These are phyloP conservation scores for Batillaria attramentaria DNA, from an alignment of 1,140 invertebrate genomes.

Conservation along the genomic window DNA sequence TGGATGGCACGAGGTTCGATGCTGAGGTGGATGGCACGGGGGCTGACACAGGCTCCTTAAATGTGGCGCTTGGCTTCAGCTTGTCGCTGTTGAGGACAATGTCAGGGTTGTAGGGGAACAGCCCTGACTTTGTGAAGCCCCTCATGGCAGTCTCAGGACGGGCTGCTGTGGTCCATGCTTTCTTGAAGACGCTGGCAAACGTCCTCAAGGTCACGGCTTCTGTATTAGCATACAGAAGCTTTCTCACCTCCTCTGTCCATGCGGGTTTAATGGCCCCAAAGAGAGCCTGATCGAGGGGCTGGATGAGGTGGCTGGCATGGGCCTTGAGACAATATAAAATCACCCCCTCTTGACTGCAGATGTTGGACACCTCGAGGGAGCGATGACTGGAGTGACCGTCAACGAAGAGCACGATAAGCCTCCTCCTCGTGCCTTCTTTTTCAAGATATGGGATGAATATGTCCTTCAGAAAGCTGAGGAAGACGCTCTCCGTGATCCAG, in stretches of 20 bases:
- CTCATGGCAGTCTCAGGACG: not conserved
- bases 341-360: not conserved
- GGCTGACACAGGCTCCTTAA: too few relatives aligned
- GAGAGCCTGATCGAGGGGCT: constrained; percentile 8
- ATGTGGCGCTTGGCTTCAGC: constrained; percentile 8
- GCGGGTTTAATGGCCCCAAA: constrained; percentile 25
- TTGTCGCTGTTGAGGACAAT: not conserved
- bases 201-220: not conserved
- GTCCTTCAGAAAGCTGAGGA: constrained; percentile 1
- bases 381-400: not conserved
- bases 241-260: constrained; percentile 4
- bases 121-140: not conserved
- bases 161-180: not conserved
- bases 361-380: not conserved
- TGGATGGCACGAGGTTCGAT: too few relatives aligned
- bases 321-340: constrained; percentile 6
- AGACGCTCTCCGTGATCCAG: not conserved
- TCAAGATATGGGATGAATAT: not conserved
- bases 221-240: not conserved
- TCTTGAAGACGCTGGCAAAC: not conserved
- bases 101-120: not conserved
- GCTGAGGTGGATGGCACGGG: too few relatives aligned
- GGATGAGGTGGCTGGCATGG: not conserved
- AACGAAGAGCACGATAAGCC: not conserved
- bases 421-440: not conserved